Evolutionary conservation across 2,797 vertebrate species (phyloP).

Genomic region (Gallinago solitaria): DNA sequence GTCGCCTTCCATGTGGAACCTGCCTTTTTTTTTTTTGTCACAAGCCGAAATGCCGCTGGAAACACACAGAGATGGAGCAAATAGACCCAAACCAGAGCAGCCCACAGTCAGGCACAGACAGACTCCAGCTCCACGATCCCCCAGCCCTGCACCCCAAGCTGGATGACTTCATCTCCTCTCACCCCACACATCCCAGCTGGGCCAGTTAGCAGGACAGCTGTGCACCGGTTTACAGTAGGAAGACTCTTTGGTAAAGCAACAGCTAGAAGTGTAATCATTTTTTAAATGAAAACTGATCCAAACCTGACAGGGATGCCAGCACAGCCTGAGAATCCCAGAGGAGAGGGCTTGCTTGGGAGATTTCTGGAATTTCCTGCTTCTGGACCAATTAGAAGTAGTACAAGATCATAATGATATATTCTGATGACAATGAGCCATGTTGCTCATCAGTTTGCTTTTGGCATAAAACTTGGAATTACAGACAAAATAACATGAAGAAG

Average conservation of each 20-base stretch:
- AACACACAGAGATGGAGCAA: not conserved
- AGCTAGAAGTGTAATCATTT: not conserved
- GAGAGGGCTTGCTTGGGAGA: constrained; percentile 1
- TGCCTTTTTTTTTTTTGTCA: fast-evolving
- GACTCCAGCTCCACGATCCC: not conserved
- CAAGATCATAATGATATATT: not conserved
- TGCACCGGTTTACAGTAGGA: constrained; percentile 8
- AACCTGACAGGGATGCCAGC: constrained; percentile 29
- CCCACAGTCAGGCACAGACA: not conserved
- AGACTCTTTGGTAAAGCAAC: not conserved
- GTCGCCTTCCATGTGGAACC: not conserved
- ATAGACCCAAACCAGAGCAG: not conserved
- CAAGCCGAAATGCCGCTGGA: not conserved
- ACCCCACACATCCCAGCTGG: not conserved
- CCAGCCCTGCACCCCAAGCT: not conserved
- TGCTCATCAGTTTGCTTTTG: constrained; percentile 12
- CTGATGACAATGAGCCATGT: not conserved
- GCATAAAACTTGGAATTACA: constrained; percentile 14
- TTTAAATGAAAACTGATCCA: constrained; percentile 39
- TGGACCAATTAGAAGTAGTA: constrained; percentile 5
- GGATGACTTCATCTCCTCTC: constrained; percentile 16
- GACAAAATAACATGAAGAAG: not conserved
- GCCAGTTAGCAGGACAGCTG: constrained; percentile 26
- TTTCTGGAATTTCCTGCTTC: constrained; percentile 52
- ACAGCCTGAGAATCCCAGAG: constrained; percentile 15